Conservation (phyloP, 2,888 invertebrate genomes). For the Andrena chrysosceles region DNA sequence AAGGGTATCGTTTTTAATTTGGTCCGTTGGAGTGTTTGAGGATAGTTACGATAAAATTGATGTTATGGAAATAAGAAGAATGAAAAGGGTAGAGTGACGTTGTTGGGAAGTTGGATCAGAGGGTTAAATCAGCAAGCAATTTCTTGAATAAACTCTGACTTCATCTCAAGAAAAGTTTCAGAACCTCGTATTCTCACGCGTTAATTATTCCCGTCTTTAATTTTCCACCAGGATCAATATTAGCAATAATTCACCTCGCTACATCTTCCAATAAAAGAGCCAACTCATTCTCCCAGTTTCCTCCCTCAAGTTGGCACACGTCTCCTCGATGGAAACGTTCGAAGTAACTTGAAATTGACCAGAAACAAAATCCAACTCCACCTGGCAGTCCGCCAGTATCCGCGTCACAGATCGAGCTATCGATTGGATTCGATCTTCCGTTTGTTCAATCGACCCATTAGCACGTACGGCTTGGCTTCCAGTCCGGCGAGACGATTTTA, state of each 20-base stretch:
- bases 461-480: neutral
- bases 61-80: no score
- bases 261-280: neutral
- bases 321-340: neutral
- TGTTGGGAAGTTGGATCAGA: no score
- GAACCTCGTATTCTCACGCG: neutral
- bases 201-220: neutral
- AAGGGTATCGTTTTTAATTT: no score
- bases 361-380: slow-evolving; percentile 26
- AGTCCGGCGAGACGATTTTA: slow-evolving; percentile 2
- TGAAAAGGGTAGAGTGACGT: no score
- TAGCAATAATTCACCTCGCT: neutral
- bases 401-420: neutral
- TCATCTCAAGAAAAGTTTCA: no score
- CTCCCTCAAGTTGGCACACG: neutral
- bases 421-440: slow-evolving; percentile 5
- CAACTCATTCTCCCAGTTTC: neutral
- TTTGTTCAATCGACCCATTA: neutral
- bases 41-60: no score
- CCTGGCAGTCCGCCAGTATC: slow-evolving; percentile 20
- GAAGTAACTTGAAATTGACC: slow-evolving; percentile 38
- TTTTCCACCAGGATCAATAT: neutral
- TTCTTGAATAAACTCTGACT: no score
- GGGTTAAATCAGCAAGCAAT: no score
- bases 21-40: no score